Evolutionary conservation across 2,888 invertebrate species (phyloP).

Genomic region (Polietes domitor): DNA sequence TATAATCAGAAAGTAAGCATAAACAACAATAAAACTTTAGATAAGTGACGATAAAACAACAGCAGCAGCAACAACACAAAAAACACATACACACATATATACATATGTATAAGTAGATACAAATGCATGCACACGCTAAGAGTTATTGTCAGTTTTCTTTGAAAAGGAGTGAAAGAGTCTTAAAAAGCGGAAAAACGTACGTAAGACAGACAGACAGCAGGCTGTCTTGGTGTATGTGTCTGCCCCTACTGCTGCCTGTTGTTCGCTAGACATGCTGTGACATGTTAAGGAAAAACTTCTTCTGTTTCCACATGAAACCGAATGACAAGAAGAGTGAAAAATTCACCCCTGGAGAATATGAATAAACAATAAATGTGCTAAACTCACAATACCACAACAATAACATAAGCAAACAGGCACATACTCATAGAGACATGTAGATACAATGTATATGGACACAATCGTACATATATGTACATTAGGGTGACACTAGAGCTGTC

Average conservation of each 20-base stretch:
- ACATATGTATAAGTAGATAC: constrained; percentile 9
- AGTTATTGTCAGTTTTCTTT: constrained; percentile 56
- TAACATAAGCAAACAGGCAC: constrained; percentile 65
- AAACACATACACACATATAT: not conserved
- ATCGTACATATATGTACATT: constrained; percentile 2
- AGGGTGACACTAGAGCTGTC: too few species aligned
- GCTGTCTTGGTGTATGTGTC: not conserved
- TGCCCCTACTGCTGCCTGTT: constrained; percentile 14
- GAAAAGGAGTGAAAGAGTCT: constrained; percentile 32
- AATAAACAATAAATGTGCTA: constrained; percentile 59
- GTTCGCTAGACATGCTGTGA: constrained; percentile 60
- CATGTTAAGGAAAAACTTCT: constrained; percentile 58
- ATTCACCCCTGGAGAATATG: constrained; percentile 45
- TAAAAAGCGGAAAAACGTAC: constrained; percentile 15
- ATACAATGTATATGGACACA: not conserved
- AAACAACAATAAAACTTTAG: constrained; percentile 55
- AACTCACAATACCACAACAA: constrained; percentile 53
- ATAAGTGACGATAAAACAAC: constrained; percentile 46
- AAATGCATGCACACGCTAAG: constrained; percentile 16
- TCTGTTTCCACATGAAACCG: constrained; percentile 28
- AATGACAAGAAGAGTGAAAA: constrained; percentile 31
- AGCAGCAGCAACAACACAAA: constrained; percentile 14
- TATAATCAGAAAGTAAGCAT: constrained; percentile 45
- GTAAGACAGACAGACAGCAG: constrained; percentile 20
- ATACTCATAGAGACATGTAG: constrained; percentile 8